phyloP scores from a whole-genome alignment of 92 coral and sea anemone species.

The Paramuricea clavata region DNA sequence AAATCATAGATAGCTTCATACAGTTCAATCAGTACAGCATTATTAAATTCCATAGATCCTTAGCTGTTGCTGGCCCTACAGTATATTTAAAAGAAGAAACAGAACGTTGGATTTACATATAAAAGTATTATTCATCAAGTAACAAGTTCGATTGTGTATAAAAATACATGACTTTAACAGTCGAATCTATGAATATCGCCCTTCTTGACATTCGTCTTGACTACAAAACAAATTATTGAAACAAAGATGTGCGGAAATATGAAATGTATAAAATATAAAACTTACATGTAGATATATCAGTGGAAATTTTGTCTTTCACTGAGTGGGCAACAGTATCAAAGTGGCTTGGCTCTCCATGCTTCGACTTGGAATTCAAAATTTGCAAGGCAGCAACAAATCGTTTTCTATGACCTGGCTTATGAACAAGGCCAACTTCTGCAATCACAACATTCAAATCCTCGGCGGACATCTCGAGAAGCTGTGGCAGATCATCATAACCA shows the following conservation, averaged over 20 bases:
- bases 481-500: slow-evolving; percentile 45
- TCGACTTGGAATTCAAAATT: slow-evolving; percentile 10
- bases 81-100: not conserved
- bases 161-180: too few relatives aligned
- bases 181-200: too few relatives aligned
- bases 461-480: slow-evolving; percentile 25
- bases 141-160: too few relatives aligned
- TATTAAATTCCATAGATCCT: slow-evolving; percentile 10
- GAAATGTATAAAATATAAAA: not conserved
- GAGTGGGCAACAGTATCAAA: not conserved
- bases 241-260: not conserved
- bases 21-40: slow-evolving; percentile 11
- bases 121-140: too few relatives aligned
- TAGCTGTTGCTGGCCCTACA: slow-evolving; percentile 26
- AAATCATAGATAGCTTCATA: slow-evolving; percentile 8
- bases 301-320: not conserved
- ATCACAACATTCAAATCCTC: slow-evolving; percentile 13
- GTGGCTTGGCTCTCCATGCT: slow-evolving; percentile 8
- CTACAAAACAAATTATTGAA: not conserved
- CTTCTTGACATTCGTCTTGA: too few relatives aligned
- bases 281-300: slow-evolving; percentile 14
- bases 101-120: not conserved
- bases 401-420: slow-evolving; percentile 12
- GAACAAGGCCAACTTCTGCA: not conserved
- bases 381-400: slow-evolving; percentile 5